Base-by-base conservation (phyloP, 2,888 invertebrate genomes). In the Calephelis perditalis region DNA sequence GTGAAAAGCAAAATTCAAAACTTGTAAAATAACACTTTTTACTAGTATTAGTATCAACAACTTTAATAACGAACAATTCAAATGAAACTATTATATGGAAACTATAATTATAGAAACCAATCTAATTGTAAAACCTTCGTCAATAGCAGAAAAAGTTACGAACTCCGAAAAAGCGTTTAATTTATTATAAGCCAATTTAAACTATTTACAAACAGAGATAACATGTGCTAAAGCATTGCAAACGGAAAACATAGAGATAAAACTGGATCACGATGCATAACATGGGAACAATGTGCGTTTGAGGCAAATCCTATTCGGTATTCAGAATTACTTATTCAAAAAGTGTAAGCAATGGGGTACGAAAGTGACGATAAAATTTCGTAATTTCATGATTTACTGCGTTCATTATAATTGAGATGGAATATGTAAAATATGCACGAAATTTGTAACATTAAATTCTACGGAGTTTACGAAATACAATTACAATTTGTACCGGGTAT, bases 401-500 rank as follows among this genome's bases (percentile, higher is more conserved):
- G 75, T 26, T 26, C 26, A 77, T 71, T 76, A 68, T 72, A 73
- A 69, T 73, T 76, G 63, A 49, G 75, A 75, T 80, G 82, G 79
- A 78, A 70, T 70, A 59, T 59, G 58, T 57, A 61, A 47, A 67
- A 67, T 73, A 85, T 84, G 84, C 81, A 83, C 72, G 73, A 75
- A 71, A 73, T 69, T 76, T 68, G 72, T 70, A 72, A 85, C 77
- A 77, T 77, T 79, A 74, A 79, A 71, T 67, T 75, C 88, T 89
- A 89, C 87, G 69, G 84, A 86, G 79, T 77, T 79, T 79, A 81
- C 73, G 78, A 77, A 84, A 76, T 79, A 46, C 55, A 76, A 77
- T 78, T 74, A 78, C 71, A 77, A 74, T 77, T 72, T 78, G 92
- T 93, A 91, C 92, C 91, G 84, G 91, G 91, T 87, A 83, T 86